These are phyloP conservation scores for Hesperia comma DNA, from an alignment of 2,888 invertebrate genomes.

Conservation along the genomic window DNA sequence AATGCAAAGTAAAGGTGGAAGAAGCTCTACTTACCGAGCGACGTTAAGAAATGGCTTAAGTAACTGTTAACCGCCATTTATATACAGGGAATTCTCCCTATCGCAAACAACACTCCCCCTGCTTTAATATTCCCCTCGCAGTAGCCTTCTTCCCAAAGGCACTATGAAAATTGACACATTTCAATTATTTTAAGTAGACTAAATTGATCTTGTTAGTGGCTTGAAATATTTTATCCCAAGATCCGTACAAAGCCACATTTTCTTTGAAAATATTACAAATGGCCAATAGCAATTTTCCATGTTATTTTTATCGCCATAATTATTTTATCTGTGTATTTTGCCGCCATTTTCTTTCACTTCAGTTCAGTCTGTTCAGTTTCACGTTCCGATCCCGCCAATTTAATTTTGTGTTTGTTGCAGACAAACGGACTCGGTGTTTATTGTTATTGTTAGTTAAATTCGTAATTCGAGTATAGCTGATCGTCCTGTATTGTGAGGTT, in stretches of 20 bases:
- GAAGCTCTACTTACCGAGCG: conserved; percentile 38
- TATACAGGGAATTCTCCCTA: conserved; percentile 57
- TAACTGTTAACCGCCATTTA: conserved; percentile 53
- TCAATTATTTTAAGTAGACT: conserved; percentile 64
- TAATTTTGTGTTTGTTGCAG: neutral
- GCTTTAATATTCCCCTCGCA: conserved; percentile 79
- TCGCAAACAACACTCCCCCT: conserved; percentile 69
- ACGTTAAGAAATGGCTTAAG: conserved; percentile 52
- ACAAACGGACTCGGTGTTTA: too few relatives aligned
- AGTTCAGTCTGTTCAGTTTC: too few relatives aligned
- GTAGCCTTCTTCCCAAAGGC: conserved; percentile 56
- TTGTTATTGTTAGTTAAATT: neutral
- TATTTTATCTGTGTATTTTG: neutral
- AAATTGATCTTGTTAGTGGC: conserved; percentile 62
- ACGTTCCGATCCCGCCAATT: neutral
- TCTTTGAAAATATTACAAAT: conserved; percentile 32
- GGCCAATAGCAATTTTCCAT: conserved; percentile 26
- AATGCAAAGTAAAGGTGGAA: neutral
- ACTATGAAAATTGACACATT: conserved; percentile 76
- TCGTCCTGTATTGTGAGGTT: neutral
- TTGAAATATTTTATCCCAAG: conserved; percentile 39
- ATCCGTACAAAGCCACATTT: conserved; percentile 23
- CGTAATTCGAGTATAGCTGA: too few relatives aligned
- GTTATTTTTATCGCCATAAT: conserved; percentile 25
- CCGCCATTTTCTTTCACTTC: neutral